Evolutionary conservation across 1,140 invertebrate species (phyloP).

Genomic region (Stegodyphus mimosarum): DNA sequence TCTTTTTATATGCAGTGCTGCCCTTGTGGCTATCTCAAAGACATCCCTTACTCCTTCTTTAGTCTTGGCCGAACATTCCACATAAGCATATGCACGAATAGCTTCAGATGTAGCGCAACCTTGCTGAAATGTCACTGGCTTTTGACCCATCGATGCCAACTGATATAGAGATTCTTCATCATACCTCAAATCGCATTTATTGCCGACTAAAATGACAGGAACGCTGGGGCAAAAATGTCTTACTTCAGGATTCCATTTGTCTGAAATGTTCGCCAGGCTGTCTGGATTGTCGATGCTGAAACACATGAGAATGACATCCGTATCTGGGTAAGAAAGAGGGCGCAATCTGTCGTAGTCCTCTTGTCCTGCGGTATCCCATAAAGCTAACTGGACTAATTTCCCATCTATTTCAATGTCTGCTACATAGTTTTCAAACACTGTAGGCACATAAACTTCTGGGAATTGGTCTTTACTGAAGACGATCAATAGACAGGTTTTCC

Average conservation of each 20-base stretch:
- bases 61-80: neutral
- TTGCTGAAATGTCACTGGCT: neutral
- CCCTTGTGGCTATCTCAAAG: neutral
- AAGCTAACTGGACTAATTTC: constrained; percentile 82
- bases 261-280: constrained; percentile 96
- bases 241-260: constrained; percentile 98
- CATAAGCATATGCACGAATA: neutral
- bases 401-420: constrained; percentile 1
- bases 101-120: neutral
- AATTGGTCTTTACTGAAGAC: constrained; percentile 68
- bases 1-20: neutral
- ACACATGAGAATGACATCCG: constrained; percentile 98
- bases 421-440: constrained; percentile 67
- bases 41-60: neutral
- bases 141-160: neutral
- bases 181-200: constrained; percentile 81
- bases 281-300: constrained; percentile 98
- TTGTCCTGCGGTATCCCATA: constrained; percentile 99
- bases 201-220: constrained; percentile 97
- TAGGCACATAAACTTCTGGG: constrained; percentile 67
- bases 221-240: constrained; percentile 99
- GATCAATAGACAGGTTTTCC: constrained; percentile 67
- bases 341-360: constrained; percentile 98
- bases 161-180: neutral
- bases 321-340: constrained; percentile 96